Conservation (phyloP, 2,888 invertebrate genomes). For the Luffia ferchaultella region DNA sequence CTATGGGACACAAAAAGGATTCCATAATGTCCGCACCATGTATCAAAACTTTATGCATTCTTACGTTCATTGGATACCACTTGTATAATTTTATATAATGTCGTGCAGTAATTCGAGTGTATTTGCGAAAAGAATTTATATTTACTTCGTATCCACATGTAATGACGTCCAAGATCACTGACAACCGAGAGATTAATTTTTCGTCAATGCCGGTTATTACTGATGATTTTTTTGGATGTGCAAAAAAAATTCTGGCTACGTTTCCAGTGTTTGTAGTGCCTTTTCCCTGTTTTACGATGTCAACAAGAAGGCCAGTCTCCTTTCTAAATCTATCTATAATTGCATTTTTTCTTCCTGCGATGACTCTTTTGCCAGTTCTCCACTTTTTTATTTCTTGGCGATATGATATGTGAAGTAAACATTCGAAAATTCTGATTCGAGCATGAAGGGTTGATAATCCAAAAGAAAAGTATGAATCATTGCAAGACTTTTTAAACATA, state of each 20-base stretch:
- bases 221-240: background rate
- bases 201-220: background rate
- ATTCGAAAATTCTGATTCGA: background rate
- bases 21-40: background rate
- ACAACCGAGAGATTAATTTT: background rate
- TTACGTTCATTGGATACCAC: background rate
- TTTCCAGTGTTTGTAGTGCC: background rate
- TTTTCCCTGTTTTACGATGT: background rate
- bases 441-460: background rate
- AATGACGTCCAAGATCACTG: background rate
- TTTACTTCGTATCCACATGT: conserved; percentile 4
- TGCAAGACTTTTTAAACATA: background rate
- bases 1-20: background rate
- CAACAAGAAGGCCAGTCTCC: background rate
- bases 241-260: background rate
- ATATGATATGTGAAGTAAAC: background rate
- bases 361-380: background rate
- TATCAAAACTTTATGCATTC: background rate
- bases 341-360: conserved; percentile 1
- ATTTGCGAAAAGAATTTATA: background rate
- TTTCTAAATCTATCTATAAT: conserved; percentile 3
- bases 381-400: background rate
- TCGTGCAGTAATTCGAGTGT: background rate
- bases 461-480: background rate
- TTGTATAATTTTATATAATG: background rate